Evolutionary conservation across 37 sponge, comb jelly and placozoan genomes (phyloP), one percentile per base, ranked within the genome.

Genomic region (Oscarella lobularis): DNA sequence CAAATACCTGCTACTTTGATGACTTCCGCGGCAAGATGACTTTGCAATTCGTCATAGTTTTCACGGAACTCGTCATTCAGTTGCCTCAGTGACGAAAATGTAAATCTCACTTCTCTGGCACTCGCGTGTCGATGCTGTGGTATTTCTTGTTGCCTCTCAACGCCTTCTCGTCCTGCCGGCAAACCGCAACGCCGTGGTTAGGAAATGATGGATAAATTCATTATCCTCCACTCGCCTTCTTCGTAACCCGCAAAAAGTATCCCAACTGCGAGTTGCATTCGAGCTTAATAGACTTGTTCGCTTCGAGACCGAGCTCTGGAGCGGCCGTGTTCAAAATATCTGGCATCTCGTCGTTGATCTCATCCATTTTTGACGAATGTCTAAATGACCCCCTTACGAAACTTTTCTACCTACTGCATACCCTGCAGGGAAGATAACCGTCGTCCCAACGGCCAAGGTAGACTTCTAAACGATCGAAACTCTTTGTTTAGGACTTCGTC

Each of bases 401-500:
- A n/a, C n/a, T n/a, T n/a, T n/a, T n/a, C n/a, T n/a, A n/a, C n/a
- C n/a, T n/a, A n/a, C n/a, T n/a, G n/a, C n/a, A n/a, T n/a, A n/a
- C n/a, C n/a, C n/a, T n/a, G n/a, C n/a, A n/a, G n/a, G n/a, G 81
- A 88, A 88, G 71, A 86, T 93, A 35, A 91, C 99, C 2, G 92
- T 94, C 5, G 99, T 98, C 33, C 99, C 99, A 34, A 39, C 89
- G 1, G 82, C 95, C 38, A 97, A 97, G 79, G 79, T 78, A 78
- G n/a, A 27, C n/a, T 67, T 14, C n/a, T 67, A 74, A 74, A 14
- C 66, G 67, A 14, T 20, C 14, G 66, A 67, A 48, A 9, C 6
- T 69, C 30, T 69, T 29, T 14, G 6, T 75, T 75, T 4, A 79
- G 86, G 99, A 98, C 83, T 86, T 98, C 36, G 82, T 98, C 3